Percentiles rank a stretch among this genome's conserved stretches.
These are phyloP conservation scores for Drosophila teissieri DNA, from an alignment of 1,140 invertebrate species.

Conservation along the genomic window DNA sequence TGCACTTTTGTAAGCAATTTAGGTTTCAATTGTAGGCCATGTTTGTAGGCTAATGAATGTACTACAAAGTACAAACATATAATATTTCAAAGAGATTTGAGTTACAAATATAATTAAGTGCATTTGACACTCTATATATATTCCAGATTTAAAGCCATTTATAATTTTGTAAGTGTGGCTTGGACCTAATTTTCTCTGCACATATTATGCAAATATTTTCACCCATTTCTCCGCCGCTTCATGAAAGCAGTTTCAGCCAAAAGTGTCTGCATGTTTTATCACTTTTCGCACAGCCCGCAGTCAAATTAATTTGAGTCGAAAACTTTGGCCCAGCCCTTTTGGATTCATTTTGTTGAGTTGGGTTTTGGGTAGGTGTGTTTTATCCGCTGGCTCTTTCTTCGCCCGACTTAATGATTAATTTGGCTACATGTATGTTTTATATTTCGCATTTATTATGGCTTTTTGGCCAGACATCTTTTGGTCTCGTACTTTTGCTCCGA, in stretches of 20 bases:
- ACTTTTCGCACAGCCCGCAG: conserved; percentile 54
- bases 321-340: conserved; percentile 26
- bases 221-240: conserved; percentile 32
- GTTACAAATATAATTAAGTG: no score
- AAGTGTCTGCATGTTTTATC: conserved; percentile 59
- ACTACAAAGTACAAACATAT: no score
- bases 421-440: conserved; percentile 43
- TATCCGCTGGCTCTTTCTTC: conserved; percentile 48
- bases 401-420: conserved; percentile 62
- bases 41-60: background rate
- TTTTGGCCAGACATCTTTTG: conserved; percentile 17
- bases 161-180: background rate
- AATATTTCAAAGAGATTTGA: no score
- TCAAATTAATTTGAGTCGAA: conserved; percentile 71
- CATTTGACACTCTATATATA: no score
- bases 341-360: conserved; percentile 36
- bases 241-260: conserved; percentile 39
- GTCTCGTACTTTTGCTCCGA: background rate
- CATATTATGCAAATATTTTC: conserved; percentile 33
- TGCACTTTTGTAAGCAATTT: conserved; percentile 28
- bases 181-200: conserved; percentile 16
- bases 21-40: background rate
- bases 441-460: conserved; percentile 43
- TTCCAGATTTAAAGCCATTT: no score
- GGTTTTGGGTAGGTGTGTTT: conserved; percentile 52